These are phyloP conservation scores for Eciton burchellii DNA, from an alignment of 1,140 invertebrate genomes.

Conservation along the genomic window DNA sequence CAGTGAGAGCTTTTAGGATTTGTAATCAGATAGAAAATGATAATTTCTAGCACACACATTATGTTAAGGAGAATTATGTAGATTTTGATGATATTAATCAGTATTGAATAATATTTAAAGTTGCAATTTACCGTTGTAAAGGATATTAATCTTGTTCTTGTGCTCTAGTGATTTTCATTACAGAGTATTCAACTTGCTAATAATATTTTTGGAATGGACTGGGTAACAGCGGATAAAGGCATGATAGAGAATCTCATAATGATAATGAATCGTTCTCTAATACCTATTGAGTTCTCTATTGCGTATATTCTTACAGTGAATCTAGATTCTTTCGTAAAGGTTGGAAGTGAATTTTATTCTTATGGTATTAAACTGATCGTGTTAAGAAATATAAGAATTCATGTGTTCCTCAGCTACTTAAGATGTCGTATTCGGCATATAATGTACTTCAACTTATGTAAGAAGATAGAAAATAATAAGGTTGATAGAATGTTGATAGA, in stretches of 20 bases:
- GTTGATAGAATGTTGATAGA: neutral
- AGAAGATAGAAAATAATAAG: neutral
- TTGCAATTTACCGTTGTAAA: too few relatives aligned
- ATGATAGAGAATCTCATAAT: slow-evolving; percentile 28
- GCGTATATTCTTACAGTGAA: slow-evolving; percentile 48
- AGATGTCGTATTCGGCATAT: slow-evolving; percentile 66
- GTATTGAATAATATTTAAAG: neutral
- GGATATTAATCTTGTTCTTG: neutral
- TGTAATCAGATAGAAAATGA: neutral
- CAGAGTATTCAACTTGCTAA: slow-evolving; percentile 54
- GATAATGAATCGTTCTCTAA: slow-evolving; percentile 52
- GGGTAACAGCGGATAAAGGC: neutral
- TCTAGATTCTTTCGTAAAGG: slow-evolving; percentile 60
- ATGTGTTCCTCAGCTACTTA: slow-evolving; percentile 62
- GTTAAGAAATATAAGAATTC: neutral
- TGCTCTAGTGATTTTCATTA: neutral
- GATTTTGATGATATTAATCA: neutral
- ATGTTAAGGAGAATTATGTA: too few relatives aligned
- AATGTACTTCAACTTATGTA: slow-evolving; percentile 62
- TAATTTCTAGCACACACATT: neutral
- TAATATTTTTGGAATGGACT: slow-evolving; percentile 54
- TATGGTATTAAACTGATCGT: neutral
- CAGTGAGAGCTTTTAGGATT: neutral
- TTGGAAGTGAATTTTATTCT: slow-evolving; percentile 27
- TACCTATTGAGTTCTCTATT: slow-evolving; percentile 61